Evolutionary conservation across 1,140 invertebrate genomes (phyloP).

Genomic region (Pseudomyrmex cubaensis): DNA sequence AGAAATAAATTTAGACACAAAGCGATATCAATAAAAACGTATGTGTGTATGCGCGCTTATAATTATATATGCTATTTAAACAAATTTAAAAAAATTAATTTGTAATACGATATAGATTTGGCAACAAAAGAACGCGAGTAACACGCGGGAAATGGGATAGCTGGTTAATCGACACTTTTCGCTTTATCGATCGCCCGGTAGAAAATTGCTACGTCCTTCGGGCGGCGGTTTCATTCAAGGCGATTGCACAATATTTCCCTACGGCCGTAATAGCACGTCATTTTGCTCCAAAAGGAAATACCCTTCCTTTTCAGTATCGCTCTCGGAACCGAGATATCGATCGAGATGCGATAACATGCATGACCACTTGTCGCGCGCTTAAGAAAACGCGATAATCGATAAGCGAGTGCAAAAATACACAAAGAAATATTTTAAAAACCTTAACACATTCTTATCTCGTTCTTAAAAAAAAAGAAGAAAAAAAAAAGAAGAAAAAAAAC

Average conservation of each 20-base stretch:
- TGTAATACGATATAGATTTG: background rate
- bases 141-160: background rate
- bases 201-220: slow-evolving; percentile 46
- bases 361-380: background rate
- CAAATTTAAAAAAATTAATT: background rate
- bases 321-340: slow-evolving; percentile 13
- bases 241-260: slow-evolving; percentile 38
- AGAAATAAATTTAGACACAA: background rate
- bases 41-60: no score
- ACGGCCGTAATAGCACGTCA: slow-evolving; percentile 37
- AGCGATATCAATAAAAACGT: no score
- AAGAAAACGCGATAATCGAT: slow-evolving; percentile 33
- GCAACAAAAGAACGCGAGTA: background rate
- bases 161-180: slow-evolving; percentile 29
- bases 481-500: background rate
- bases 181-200: slow-evolving; percentile 14
- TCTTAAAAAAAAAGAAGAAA: no score
- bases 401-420: slow-evolving; percentile 12
- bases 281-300: slow-evolving; percentile 38
- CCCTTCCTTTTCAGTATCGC: background rate
- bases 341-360: slow-evolving; percentile 42
- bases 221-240: slow-evolving; percentile 13
- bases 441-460: background rate
- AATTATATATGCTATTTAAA: background rate
- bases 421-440: slow-evolving; percentile 19